Base-by-base conservation (phyloP, 2,888 invertebrate genomes). In the Syrista parreyssii region DNA sequence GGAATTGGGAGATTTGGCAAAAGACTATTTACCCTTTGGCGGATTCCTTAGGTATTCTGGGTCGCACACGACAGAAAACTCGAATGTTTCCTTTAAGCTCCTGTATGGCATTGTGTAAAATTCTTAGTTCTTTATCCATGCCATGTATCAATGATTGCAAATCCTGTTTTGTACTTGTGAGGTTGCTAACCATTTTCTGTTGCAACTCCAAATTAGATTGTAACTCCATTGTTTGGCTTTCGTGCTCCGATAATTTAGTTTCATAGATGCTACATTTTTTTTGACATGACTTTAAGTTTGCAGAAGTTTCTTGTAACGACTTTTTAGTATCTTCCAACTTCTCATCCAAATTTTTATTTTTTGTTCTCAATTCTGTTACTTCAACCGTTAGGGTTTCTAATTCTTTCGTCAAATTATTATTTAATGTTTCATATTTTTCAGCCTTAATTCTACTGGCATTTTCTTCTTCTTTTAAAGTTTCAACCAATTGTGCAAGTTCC, bases 31-130 rank as follows among this genome's bases (percentile, higher is more conserved):
- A 90, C 90, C 92, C 90, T 86, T 93, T 93, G 6, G 92, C 88
- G n/a, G 88, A 81, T 88, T 96, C 96, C 11, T 91, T 92, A 3
- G 93, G 92, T 6, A 96, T 91, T 6, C 94, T 93, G 1, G 97
- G 97, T 36, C 96, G 93, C 12, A 97, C 94, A 81, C 97, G 93
- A 87, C 96, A 96, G 85, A 96, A 96, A 0, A 97, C 97, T 76
- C 97, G 91, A 77, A 97, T 96, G 86, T 96, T 96, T 1, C 96
- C 96, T 88, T 95, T 96, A 69, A 96, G 91, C 89, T 96, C 96
- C 92, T 96, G 96, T 55, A 96, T 94, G 0, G 93, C 93, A 86
- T 96, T 96, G 84, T 96, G 94, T 72, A 96, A 89, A 73, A 92
- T 92, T 84, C 95, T 93, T 76, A 95, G 93, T 81, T 95, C 95